Base-by-base conservation (phyloP, 2,113 vertebrate species). In the Amphiprion percula region DNA sequence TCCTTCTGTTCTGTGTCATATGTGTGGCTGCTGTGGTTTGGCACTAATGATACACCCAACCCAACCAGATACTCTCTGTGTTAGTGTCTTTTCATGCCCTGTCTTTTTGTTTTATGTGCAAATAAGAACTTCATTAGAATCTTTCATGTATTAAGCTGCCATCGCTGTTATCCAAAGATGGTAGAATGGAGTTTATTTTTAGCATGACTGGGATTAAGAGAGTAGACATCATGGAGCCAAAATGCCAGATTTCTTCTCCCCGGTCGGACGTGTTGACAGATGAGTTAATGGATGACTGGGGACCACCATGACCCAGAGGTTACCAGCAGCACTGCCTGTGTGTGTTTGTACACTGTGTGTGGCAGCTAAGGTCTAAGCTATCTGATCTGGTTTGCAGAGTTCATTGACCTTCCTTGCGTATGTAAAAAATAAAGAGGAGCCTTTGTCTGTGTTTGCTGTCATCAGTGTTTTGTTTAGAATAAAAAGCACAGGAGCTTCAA, bases 241-340 rank as follows among this genome's bases (percentile, higher is more conserved):
- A 39, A 64, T 23, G 28, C 76, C 23, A 23, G n/a, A 9, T 44
- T 54, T 58, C 65, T 37, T 68, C 69, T 77, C 26, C 33, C 19
- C 49, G 74, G 24, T 63, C 23, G 2, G 71, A 68, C 16, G 2
- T 91, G 85, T 87, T 90, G 87, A 91, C 79, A 75, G 86, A 86
- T 78, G 56, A 83, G 88, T 89, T 90, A 90, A 90, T 92, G 66
- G 69, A 77, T 88, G 80, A 90, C 86, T 58, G 82, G 44, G 59
- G 33, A 37, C 66, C 3, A 14, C 21, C 12, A 23, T 77, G 79
- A 87, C 88, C 81, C 64, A 60, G 21, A 86, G 85, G 68, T 90
- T 21, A 72, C 41, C 46, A 49, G 3, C 63, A 61, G 49, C 26
- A 23, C 12, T 17, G 33, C 66, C 55, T 80, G 49, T 41, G 59